Percentiles rank a stretch among this genome's conserved stretches.
Conservation (phyloP, 2,797 vertebrate species). For the Oreochromis mossambicus region DNA sequence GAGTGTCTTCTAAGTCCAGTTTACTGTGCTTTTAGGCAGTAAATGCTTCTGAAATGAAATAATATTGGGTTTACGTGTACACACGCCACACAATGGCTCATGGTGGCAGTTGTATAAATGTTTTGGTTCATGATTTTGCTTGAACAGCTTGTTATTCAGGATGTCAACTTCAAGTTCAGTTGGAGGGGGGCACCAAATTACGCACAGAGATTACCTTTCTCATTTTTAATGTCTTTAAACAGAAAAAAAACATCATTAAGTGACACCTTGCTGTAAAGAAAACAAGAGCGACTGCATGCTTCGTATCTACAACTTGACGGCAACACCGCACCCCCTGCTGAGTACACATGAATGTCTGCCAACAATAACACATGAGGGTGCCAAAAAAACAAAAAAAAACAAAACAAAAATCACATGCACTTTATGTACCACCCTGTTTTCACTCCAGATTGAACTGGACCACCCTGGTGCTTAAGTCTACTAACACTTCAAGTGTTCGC, state of each 20-base stretch:
- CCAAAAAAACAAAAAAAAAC: conserved; percentile 51
- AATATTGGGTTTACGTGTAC: neutral
- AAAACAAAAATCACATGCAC: conserved; percentile 38
- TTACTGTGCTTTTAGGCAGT: conserved; percentile 21
- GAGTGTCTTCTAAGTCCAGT: neutral
- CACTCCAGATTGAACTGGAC: conserved; percentile 48
- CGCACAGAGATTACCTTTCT: neutral
- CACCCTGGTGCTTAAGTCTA: conserved; percentile 50
- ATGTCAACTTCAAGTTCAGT: conserved; percentile 23
- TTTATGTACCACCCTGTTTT: conserved; percentile 50
- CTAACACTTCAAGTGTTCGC: conserved; percentile 41
- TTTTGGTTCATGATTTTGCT: conserved; percentile 43
- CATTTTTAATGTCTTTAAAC: conserved; percentile 7
- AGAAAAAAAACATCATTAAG: conserved; percentile 16
- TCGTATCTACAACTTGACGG: conserved; percentile 23
- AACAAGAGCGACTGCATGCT: neutral
- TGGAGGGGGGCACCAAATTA: conserved; percentile 25
- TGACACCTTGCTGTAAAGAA: conserved; percentile 6
- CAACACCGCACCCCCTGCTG: conserved; percentile 35
- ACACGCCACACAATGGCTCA: conserved; percentile 13
- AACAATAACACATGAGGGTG: conserved; percentile 62
- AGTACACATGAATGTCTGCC: conserved; percentile 47
- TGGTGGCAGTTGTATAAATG: conserved; percentile 39
- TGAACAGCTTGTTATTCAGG: conserved; percentile 47
- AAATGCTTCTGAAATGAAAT: conserved; percentile 10